Evolutionary conservation across 2,797 vertebrate genomes (phyloP).

Genomic region (Sandelia bainsii): DNA sequence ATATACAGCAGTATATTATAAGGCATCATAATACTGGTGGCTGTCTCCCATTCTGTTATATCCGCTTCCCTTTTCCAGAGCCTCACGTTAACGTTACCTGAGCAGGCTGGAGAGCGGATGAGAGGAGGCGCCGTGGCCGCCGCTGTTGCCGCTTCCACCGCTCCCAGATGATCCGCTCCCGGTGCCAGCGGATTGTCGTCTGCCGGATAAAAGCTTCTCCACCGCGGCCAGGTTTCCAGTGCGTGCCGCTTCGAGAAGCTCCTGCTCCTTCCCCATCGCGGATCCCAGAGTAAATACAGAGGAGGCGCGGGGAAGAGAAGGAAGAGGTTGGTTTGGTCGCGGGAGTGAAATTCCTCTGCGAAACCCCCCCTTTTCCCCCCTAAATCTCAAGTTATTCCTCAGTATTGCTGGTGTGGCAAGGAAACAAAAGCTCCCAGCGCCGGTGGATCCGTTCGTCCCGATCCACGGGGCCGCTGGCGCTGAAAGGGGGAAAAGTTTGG

Average conservation of each 20-base stretch:
- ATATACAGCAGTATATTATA: neutral
- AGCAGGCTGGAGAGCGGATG: slow-evolving; percentile 95
- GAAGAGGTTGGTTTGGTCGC: slow-evolving; percentile 42
- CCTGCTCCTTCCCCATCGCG: slow-evolving; percentile 98
- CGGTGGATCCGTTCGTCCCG: slow-evolving; percentile 61
- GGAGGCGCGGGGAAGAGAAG: slow-evolving; percentile 68
- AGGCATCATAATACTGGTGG: no score
- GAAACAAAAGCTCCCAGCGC: slow-evolving; percentile 60
- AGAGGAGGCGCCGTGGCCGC: slow-evolving; percentile 86
- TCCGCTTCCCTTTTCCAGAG: slow-evolving; percentile 10
- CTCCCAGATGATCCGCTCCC: slow-evolving; percentile 80
- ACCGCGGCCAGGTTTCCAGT: slow-evolving; percentile 95
- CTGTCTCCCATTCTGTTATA: neutral
- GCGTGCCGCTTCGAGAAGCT: slow-evolving; percentile 96
- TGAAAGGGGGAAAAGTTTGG: slow-evolving; percentile 76
- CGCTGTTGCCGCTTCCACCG: slow-evolving; percentile 79
- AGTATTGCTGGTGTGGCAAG: slow-evolving; percentile 6
- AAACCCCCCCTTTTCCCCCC: slow-evolving; percentile 30
- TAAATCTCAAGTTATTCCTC: slow-evolving; percentile 63
- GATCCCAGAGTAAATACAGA: slow-evolving; percentile 55
- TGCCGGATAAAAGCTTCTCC: slow-evolving; percentile 95
- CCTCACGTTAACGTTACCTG: slow-evolving; percentile 82
- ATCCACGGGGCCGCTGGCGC: slow-evolving; percentile 62
- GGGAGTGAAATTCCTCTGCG: slow-evolving; percentile 70
- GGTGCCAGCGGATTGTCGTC: slow-evolving; percentile 89